These are phyloP conservation scores for Alca torda DNA, from an alignment of 2,797 vertebrate species.

Conservation along the genomic window DNA sequence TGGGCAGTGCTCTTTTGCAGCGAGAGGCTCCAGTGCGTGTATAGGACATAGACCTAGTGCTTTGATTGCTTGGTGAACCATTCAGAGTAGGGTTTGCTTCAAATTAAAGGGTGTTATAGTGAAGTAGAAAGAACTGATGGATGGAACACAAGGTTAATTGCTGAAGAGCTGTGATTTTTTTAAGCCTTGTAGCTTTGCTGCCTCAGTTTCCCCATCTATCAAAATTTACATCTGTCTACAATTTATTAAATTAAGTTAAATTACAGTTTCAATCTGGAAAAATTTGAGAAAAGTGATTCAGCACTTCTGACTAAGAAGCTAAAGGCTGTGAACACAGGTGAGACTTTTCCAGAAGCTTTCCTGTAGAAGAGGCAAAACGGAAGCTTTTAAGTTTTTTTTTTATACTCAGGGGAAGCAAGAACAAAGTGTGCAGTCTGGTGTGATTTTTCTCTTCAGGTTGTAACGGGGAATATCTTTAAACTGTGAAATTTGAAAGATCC, in stretches of 20 bases:
- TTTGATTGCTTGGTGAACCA: neutral
- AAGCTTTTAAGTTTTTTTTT: neutral
- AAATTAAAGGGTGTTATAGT: neutral
- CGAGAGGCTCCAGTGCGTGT: neutral
- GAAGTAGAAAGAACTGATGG: neutral
- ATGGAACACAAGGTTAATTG: neutral
- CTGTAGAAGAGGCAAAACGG: neutral
- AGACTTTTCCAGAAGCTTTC: neutral
- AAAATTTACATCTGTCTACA: neutral
- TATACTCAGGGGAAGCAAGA: neutral
- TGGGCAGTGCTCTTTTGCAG: neutral
- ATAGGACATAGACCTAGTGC: neutral
- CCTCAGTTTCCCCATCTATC: neutral
- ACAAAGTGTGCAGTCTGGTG: too few relatives aligned
- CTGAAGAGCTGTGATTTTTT: neutral
- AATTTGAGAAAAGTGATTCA: neutral
- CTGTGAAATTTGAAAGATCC: neutral
- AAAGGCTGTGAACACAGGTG: neutral
- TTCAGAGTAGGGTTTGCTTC: neutral
- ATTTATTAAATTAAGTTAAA: neutral
- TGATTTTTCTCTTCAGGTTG: neutral
- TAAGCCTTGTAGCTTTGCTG: neutral
- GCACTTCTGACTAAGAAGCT: neutral
- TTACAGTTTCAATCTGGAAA: neutral
- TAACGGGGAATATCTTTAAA: neutral